These are phyloP conservation scores for Sebastes dallii DNA, from an alignment of 2,797 vertebrate species.

Conservation along the genomic window DNA sequence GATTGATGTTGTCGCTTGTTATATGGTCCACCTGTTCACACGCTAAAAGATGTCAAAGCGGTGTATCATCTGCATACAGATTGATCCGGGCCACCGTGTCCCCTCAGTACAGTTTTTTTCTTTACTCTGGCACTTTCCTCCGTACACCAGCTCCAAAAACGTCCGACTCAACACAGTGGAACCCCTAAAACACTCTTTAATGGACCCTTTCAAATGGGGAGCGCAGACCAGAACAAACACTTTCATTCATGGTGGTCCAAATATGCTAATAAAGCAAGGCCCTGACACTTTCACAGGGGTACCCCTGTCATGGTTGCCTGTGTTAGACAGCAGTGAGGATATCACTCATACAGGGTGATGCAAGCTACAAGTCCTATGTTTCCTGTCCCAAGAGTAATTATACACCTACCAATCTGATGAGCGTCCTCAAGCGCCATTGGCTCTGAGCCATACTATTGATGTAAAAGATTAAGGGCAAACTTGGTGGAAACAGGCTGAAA, in stretches of 20 bases:
- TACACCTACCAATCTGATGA: slow-evolving; percentile 25
- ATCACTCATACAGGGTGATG: slow-evolving; percentile 50
- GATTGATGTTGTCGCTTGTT: slow-evolving; percentile 4
- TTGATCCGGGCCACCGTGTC: slow-evolving; percentile 13
- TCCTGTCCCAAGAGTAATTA: slow-evolving; percentile 32
- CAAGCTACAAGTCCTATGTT: slow-evolving; percentile 50
- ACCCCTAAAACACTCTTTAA: slow-evolving; percentile 71
- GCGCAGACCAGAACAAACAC: slow-evolving; percentile 75
- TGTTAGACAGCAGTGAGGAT: slow-evolving; percentile 52
- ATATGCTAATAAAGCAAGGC: slow-evolving; percentile 78
- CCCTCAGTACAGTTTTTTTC: slow-evolving; percentile 1
- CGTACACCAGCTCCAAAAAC: slow-evolving; percentile 57
- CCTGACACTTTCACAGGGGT: slow-evolving; percentile 71
- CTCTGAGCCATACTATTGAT: slow-evolving; percentile 15
- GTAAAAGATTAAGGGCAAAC: slow-evolving; percentile 13
- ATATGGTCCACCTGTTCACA: slow-evolving; percentile 20
- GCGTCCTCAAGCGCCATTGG: slow-evolving; percentile 28
- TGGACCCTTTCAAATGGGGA: slow-evolving; percentile 70
- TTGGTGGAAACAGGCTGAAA: slow-evolving; percentile 4
- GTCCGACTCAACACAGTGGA: slow-evolving; percentile 55
- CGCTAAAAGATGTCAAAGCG: slow-evolving; percentile 6
- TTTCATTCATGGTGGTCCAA: slow-evolving; percentile 78
- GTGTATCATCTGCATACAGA: slow-evolving; percentile 30
- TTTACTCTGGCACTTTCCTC: slow-evolving; percentile 13
- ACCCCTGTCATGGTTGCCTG: slow-evolving; percentile 60